A percentile compares a stretch with the other conserved stretches of the same genome.
These are phyloP conservation scores for Epizoanthus illoricatus DNA, from an alignment of 92 coral and sea anemone genomes.

Conservation along the genomic window DNA sequence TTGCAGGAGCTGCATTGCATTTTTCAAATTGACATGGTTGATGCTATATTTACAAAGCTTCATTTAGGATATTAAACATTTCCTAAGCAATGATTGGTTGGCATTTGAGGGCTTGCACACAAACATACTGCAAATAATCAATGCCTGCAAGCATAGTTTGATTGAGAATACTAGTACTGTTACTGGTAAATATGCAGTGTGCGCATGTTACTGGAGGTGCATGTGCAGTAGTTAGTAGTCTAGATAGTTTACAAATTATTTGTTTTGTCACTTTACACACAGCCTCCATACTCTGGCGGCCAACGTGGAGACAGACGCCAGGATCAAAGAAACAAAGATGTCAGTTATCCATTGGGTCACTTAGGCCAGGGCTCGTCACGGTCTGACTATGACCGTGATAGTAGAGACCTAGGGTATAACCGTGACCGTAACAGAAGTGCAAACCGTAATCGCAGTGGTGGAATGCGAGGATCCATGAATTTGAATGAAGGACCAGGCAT, in stretches of 20 bases:
- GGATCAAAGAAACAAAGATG: slow-evolving; percentile 48
- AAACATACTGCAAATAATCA: no score
- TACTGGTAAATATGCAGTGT: no score
- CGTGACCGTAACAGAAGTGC: slow-evolving; percentile 59
- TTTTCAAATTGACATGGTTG: no score
- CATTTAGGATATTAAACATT: no score
- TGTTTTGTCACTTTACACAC: slow-evolving; percentile 72
- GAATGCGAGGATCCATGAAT: slow-evolving; percentile 53
- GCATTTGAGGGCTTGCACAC: no score
- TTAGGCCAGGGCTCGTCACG: slow-evolving; percentile 50
- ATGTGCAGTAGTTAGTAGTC: background rate
- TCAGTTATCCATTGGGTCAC: slow-evolving; percentile 68
- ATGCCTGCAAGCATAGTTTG: no score
- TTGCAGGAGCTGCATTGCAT: no score
- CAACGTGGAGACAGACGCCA: slow-evolving; percentile 56
- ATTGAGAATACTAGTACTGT: no score
- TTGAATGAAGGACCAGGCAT: slow-evolving; percentile 83
- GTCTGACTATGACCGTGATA: slow-evolving; percentile 49
- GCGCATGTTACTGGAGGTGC: no score
- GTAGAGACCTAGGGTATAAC: slow-evolving; percentile 48
- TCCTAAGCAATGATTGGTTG: no score
- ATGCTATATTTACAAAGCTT: no score
- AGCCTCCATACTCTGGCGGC: slow-evolving; percentile 78
- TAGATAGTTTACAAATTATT: slow-evolving; percentile 26
- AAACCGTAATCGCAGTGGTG: slow-evolving; percentile 48